These are phyloP conservation scores for Numenius arquata DNA, from an alignment of 2,113 vertebrate species.

Conservation along the genomic window DNA sequence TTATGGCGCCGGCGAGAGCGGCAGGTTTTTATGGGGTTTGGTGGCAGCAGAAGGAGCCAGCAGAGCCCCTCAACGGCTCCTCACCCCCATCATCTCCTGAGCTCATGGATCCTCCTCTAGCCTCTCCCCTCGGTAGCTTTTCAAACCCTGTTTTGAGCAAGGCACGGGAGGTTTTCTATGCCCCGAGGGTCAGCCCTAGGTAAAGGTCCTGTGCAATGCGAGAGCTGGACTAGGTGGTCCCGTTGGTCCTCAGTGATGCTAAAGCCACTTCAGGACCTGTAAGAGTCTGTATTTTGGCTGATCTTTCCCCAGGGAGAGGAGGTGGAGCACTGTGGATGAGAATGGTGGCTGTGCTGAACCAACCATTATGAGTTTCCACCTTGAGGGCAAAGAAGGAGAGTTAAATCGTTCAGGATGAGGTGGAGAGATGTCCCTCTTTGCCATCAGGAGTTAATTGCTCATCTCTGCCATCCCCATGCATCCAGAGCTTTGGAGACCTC, in stretches of 20 bases:
- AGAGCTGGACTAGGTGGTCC: background rate
- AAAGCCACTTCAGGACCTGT: background rate
- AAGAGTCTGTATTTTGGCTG: fast-evolving
- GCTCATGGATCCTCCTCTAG: background rate
- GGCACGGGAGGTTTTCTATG: fast-evolving
- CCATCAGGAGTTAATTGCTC: fast-evolving
- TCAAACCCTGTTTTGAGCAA: fast-evolving
- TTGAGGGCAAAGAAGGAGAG: fast-evolving
- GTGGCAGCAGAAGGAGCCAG: background rate
- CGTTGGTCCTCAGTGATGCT: fast-evolving
- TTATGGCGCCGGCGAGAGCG: fast-evolving
- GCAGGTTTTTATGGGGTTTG: fast-evolving
- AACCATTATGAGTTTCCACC: fast-evolving
- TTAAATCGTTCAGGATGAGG: background rate
- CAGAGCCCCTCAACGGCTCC: background rate
- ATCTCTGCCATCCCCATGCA: background rate
- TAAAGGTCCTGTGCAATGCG: background rate
- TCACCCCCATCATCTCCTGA: background rate
- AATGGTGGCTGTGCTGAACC: fast-evolving
- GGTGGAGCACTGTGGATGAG: background rate
- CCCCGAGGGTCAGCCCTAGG: fast-evolving
- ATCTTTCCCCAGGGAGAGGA: background rate
- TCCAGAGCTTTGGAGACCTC: background rate
- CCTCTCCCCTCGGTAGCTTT: fast-evolving
- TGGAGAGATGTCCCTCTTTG: background rate